A percentile compares a stretch with the other conserved stretches of the same genome.
These are phyloP conservation scores for Lanius ludovicianus DNA, from an alignment of 2,113 vertebrate genomes.

Conservation along the genomic window DNA sequence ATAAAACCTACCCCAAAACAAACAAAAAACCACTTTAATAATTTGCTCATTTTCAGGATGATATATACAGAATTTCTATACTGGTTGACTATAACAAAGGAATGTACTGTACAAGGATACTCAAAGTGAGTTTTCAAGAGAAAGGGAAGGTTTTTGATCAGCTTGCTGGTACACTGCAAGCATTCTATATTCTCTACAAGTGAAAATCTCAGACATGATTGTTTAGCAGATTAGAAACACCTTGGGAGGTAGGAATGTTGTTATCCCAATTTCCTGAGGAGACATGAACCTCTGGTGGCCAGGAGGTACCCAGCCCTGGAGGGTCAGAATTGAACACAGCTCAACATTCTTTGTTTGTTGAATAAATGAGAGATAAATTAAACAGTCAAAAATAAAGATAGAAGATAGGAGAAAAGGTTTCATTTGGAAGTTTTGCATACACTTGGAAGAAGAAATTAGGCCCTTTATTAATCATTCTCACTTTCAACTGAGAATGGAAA, in stretches of 20 bases:
- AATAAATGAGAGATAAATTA: not conserved
- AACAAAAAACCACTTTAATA: not conserved
- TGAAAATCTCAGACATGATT: not conserved
- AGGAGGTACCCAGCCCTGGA: not conserved
- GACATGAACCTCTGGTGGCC: not conserved
- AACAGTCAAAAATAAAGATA: not conserved
- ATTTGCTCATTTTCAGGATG: not conserved
- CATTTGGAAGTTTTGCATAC: not conserved
- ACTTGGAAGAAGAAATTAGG: not conserved
- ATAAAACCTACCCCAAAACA: not conserved
- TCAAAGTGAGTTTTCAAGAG: not conserved
- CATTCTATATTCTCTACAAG: not conserved
- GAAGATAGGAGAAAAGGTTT: not conserved
- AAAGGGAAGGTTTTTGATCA: not conserved
- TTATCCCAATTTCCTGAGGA: not conserved
- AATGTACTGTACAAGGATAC: not conserved
- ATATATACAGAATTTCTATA: not conserved
- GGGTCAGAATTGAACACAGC: not conserved
- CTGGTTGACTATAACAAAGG: not conserved
- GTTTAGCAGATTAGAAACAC: not conserved
- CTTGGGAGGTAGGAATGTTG: not conserved
- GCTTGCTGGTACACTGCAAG: not conserved
- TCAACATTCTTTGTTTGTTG: not conserved
- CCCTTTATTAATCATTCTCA: not conserved
- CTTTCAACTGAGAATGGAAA: not conserved